phyloP scores from a whole-genome alignment of 2,888 invertebrate species.

The Drosophila setosimentum region DNA sequence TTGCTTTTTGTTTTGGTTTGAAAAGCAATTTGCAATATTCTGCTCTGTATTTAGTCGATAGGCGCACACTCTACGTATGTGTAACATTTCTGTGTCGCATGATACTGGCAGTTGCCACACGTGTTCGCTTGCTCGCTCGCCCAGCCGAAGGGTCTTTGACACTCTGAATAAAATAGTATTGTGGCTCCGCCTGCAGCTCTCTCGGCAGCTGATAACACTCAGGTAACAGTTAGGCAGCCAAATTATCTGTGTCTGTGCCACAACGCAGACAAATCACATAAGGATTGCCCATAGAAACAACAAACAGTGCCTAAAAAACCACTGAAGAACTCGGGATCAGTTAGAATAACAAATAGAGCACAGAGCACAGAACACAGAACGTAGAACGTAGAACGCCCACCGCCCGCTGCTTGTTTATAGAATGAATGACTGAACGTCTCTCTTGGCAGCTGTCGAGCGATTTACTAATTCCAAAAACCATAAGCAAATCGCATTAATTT shows the following conservation, averaged over 20 bases:
- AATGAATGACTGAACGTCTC: constrained; percentile 17
- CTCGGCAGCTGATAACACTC: not conserved
- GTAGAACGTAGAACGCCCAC: not conserved
- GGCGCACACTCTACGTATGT: constrained; percentile 27
- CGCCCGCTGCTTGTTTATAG: constrained; percentile 47
- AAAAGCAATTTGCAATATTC: constrained; percentile 20
- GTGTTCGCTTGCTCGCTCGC: constrained; percentile 48
- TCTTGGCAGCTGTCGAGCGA: constrained; percentile 36
- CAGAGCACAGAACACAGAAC: constrained; percentile 7
- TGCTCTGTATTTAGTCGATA: constrained; percentile 35
- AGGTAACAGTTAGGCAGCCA: constrained; percentile 6
- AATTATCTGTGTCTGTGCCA: constrained; percentile 12
- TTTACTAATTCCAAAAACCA: constrained; percentile 34
- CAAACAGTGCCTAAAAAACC: constrained; percentile 18
- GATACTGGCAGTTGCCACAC: constrained; percentile 55
- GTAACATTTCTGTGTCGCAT: constrained; percentile 44
- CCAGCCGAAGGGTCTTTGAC: constrained; percentile 46
- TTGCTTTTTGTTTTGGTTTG: not conserved
- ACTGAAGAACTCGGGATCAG: not conserved
- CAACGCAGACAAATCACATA: constrained; percentile 20
- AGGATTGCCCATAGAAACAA: constrained; percentile 17
- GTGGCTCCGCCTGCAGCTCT: not conserved
- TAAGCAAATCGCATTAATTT: constrained; percentile 45
- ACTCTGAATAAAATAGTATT: constrained; percentile 1
- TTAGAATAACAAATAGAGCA: constrained; percentile 23